Conservation (phyloP, 2,797 vertebrate species). For the Myiothlypis coronata region DNA sequence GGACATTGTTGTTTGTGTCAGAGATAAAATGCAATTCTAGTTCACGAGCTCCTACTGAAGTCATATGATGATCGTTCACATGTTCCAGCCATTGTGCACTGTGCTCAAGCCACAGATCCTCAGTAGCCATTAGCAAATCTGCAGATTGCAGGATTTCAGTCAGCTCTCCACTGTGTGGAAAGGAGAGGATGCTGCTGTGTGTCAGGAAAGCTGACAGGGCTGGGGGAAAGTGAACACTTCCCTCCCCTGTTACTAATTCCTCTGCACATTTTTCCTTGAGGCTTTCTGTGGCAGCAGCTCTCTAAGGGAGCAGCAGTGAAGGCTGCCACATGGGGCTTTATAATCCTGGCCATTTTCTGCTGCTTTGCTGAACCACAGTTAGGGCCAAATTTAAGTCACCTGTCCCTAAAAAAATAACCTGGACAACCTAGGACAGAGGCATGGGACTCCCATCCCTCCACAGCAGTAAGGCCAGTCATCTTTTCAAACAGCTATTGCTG, state of each 20-base stretch:
- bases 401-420: not conserved
- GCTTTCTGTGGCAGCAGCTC: not conserved
- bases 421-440: not conserved
- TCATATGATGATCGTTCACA: conserved; percentile 87
- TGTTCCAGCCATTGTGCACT: conserved; percentile 81
- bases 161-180: not conserved
- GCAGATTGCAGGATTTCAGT: conserved; percentile 17
- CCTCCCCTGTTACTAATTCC: not conserved
- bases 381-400: not conserved
- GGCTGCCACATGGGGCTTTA: not conserved
- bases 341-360: not conserved
- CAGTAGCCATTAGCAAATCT: conserved; percentile 62
- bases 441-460: not conserved
- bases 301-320: not conserved
- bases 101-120: conserved; percentile 47
- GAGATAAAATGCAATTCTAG: conserved; percentile 78
- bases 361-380: not conserved
- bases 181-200: not conserved
- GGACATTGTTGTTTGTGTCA: conserved; percentile 76
- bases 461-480: not conserved
- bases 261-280: not conserved
- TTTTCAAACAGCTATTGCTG: not conserved
- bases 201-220: not conserved
- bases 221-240: not conserved
- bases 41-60: conserved; percentile 84